A percentile compares a stretch with the other conserved stretches of the same genome.
Conservation (phyloP, 2,888 invertebrate species). For the Drosophila diplacantha region DNA sequence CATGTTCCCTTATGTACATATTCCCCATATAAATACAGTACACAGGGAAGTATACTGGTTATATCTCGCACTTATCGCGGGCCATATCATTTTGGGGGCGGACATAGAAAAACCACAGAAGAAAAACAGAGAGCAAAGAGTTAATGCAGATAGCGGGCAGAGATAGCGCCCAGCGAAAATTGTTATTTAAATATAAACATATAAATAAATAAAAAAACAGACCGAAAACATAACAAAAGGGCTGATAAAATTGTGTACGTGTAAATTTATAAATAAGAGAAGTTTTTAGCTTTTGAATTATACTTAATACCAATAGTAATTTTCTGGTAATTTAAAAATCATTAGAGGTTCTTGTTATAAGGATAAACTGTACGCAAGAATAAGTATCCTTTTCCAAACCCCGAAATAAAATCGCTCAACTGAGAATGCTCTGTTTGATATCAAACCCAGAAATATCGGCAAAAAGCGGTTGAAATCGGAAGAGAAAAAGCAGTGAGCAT, state of each 20-base stretch:
- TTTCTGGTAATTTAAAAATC: no score
- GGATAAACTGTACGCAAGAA: not conserved
- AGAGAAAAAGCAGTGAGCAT: slow-evolving; percentile 11
- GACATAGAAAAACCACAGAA: slow-evolving; percentile 56
- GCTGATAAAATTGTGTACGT: not conserved
- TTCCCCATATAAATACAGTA: not conserved
- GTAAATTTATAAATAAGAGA: no score
- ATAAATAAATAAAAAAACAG: no score
- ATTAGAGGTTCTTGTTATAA: not conserved
- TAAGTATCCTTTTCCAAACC: not conserved
- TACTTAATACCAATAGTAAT: no score
- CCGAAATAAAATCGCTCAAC: slow-evolving; percentile 36
- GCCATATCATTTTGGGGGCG: slow-evolving; percentile 72
- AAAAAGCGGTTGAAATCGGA: slow-evolving; percentile 39
- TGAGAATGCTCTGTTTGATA: slow-evolving; percentile 9
- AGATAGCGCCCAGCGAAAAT: slow-evolving; percentile 48
- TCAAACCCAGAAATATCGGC: slow-evolving; percentile 16
- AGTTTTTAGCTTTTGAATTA: no score
- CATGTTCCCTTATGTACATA: not conserved
- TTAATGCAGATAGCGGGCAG: slow-evolving; percentile 47
- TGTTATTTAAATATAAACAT: slow-evolving; percentile 40
- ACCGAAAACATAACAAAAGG: not conserved
- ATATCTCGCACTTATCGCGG: slow-evolving; percentile 64
- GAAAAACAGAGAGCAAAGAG: slow-evolving; percentile 18
- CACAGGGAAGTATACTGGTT: slow-evolving; percentile 11